A percentile compares a stretch with the other conserved stretches of the same genome.
Evolutionary conservation across 2,113 vertebrate genomes (phyloP).

Genomic region (Leptobrachium ailaonicum): DNA sequence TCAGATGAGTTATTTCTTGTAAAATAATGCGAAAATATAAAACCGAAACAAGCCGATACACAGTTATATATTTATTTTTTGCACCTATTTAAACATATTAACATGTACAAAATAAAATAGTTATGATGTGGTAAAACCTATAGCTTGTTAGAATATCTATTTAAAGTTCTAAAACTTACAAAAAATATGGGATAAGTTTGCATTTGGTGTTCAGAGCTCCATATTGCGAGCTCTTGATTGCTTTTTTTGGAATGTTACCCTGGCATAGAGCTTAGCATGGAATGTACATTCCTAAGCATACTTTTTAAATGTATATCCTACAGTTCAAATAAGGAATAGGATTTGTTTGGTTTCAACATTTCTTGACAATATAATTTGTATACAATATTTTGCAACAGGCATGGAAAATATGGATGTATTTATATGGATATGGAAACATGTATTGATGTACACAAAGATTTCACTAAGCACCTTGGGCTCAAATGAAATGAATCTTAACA

Average conservation of each 20-base stretch:
- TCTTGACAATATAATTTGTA: neutral
- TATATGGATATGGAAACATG: neutral
- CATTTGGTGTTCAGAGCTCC: neutral
- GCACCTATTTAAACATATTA: too few relatives aligned
- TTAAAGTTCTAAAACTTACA: neutral
- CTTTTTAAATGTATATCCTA: conserved; percentile 1
- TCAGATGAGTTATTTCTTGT: neutral
- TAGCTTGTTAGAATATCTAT: neutral
- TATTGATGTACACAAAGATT: conserved; percentile 50
- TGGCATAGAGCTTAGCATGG: conserved; percentile 7
- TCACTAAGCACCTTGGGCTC: conserved; percentile 54
- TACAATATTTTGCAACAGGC: neutral
- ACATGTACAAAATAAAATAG: neutral
- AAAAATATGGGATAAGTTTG: neutral
- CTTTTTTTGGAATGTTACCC: conserved; percentile 18
- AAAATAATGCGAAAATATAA: neutral
- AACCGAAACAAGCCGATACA: neutral
- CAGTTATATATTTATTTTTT: too few relatives aligned
- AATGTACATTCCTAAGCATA: conserved; percentile 18
- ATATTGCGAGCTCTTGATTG: neutral
- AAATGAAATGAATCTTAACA: conserved; percentile 59
- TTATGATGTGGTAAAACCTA: neutral
- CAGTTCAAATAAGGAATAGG: neutral
- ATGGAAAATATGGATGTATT: fast-evolving
- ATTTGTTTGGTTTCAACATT: conserved; percentile 2